Base-by-base conservation (phyloP, 2,797 vertebrate genomes). In the Ctenopoma multispine region DNA sequence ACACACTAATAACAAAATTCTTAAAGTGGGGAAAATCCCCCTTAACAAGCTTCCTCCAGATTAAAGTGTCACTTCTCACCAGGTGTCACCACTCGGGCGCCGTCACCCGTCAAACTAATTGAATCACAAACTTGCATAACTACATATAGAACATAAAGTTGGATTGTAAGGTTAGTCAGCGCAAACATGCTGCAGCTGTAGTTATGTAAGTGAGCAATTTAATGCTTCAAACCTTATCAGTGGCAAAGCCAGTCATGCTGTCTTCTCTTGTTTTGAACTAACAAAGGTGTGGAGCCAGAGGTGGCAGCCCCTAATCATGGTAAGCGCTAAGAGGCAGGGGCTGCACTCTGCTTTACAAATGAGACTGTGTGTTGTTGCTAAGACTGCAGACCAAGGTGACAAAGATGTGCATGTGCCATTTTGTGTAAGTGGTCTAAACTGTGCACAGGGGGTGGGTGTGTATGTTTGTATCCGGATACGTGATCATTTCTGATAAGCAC, bases 401-500 rank as follows among this genome's bases (percentile, higher is more conserved):
- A 12, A 10, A 74, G 61, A 77, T 0, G 71, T 48, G 70, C 51
- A 17, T 53, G 75, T 57, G 63, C 77, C 50, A 65, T 64, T 72
- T 46, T 58, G 48, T 54, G 59, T 2, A 15, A 63, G 63, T 15
- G 55, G 40, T 56, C 20, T 14, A 23, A 46, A 51, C 47, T 60
- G n/a, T 34, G 49, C 24, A 46, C 21, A 51, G 11, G 10, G 55
- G 69, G 57, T 48, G 48, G 49, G 70, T 55, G 59, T 34, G 51
- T 44, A 48, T 72, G 68, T 55, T 14, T 59, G 68, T 65, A 62
- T 79, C 62, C 29, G 40, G 69, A 72, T 87, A 54, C 61, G 69
- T 81, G 92, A 91, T 87, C 67, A 43, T 80, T 89, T 78, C 84
- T 81, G 91, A 92, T 92, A 90, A 91, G 84, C 79, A 4, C 83